Evolutionary conservation across 1,140 invertebrate species (phyloP).

Genomic region (Zelostemma sp.): DNA sequence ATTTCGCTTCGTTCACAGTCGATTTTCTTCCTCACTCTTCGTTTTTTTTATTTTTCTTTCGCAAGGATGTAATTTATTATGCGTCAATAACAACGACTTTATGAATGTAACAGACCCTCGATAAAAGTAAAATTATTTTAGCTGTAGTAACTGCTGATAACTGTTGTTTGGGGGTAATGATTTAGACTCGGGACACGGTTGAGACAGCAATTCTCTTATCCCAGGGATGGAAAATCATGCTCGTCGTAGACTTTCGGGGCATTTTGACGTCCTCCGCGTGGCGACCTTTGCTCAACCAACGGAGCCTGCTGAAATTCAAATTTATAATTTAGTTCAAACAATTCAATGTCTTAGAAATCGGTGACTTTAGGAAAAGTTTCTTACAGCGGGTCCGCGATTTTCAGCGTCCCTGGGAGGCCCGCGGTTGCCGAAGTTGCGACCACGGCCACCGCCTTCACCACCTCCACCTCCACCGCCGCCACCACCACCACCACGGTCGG

Average conservation of each 20-base stretch:
- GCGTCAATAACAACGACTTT: slow-evolving; percentile 60
- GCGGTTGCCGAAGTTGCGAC: slow-evolving; percentile 51
- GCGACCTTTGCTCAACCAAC: slow-evolving; percentile 62
- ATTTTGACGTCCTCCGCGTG: slow-evolving; percentile 71
- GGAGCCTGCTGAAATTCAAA: slow-evolving; percentile 42
- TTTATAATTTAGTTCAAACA: not conserved
- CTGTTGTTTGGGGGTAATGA: slow-evolving; percentile 46
- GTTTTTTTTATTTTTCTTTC: slow-evolving; percentile 10
- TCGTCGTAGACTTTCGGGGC: slow-evolving; percentile 96
- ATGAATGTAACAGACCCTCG: slow-evolving; percentile 47
- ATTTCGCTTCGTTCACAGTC: slow-evolving; percentile 3
- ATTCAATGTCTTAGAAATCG: too few relatives aligned
- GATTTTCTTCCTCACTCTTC: slow-evolving; percentile 14
- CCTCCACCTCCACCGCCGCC: slow-evolving; percentile 63
- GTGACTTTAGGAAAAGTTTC: too few relatives aligned
- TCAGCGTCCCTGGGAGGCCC: slow-evolving; percentile 57
- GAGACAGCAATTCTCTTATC: slow-evolving; percentile 70
- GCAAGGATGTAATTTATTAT: slow-evolving; percentile 52
- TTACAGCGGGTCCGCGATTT: slow-evolving; percentile 54
- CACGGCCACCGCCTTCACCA: slow-evolving; percentile 61
- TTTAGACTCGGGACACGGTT: slow-evolving; percentile 40
- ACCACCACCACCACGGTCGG: slow-evolving; percentile 60
- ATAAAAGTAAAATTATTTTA: slow-evolving; percentile 61
- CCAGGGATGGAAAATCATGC: slow-evolving; percentile 93
- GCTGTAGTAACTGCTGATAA: slow-evolving; percentile 45